Percentiles rank a stretch among this genome's conserved stretches.
phyloP scores from a whole-genome alignment of 2,113 vertebrate species.

The Boleophthalmus pectinirostris region DNA sequence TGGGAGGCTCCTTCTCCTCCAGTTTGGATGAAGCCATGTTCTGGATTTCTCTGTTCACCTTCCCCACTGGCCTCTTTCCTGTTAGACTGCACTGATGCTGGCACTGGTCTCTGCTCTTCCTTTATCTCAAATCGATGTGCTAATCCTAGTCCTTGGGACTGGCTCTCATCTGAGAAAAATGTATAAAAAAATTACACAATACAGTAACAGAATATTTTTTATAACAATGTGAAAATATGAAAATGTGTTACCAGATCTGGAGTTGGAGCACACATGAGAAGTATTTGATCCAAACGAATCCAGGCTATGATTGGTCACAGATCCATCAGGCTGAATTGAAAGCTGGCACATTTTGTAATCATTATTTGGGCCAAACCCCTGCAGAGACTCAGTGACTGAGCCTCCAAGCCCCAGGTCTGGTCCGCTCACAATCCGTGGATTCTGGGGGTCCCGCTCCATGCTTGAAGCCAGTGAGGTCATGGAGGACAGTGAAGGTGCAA shows the following conservation, averaged over 20 bases:
- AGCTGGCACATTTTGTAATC: constrained; percentile 82
- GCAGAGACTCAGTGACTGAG: constrained; percentile 73
- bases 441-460: constrained; percentile 67
- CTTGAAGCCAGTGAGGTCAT: constrained; percentile 57
- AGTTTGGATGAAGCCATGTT: constrained; percentile 67
- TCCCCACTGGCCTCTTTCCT: constrained; percentile 57
- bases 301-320: constrained; percentile 77
- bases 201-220: background rate
- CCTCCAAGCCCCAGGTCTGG: constrained; percentile 70
- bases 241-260: constrained; percentile 59
- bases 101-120: constrained; percentile 70
- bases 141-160: constrained; percentile 57
- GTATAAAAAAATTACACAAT: background rate
- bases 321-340: constrained; percentile 80
- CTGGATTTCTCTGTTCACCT: constrained; percentile 49
- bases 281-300: constrained; percentile 67
- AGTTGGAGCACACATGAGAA: constrained; percentile 69
- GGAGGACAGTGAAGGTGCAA: constrained; percentile 58
- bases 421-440: constrained; percentile 61
- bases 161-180: constrained; percentile 59
- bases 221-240: background rate
- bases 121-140: constrained; percentile 71
- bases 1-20: constrained; percentile 59
- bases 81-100: constrained; percentile 51
- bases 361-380: constrained; percentile 74